phyloP scores from a whole-genome alignment of 2,888 invertebrate genomes.

The Lithophane ornitopus region DNA sequence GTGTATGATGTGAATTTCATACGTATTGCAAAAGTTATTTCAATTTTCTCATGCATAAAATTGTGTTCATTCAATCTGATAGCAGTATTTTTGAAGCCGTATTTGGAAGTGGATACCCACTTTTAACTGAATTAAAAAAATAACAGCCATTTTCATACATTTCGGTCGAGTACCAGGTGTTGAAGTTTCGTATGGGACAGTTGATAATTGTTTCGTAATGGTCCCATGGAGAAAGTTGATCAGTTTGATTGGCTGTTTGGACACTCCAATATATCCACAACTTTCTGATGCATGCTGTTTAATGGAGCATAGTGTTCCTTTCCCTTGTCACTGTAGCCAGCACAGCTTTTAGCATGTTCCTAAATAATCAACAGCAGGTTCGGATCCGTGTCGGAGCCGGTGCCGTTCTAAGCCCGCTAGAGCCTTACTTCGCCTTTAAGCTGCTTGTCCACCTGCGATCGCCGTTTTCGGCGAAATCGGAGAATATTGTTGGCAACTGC shows the following conservation, averaged over 20 bases:
- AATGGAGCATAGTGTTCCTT: neutral
- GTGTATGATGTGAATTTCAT: slow-evolving; percentile 37
- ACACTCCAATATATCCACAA: neutral
- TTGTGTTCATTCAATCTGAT: slow-evolving; percentile 19
- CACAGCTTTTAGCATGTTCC: slow-evolving; percentile 34
- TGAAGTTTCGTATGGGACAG: neutral
- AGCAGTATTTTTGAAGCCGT: neutral
- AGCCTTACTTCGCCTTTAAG: slow-evolving; percentile 47
- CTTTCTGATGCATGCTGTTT: no score
- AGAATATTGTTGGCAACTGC: slow-evolving; percentile 41
- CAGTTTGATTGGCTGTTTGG: neutral
- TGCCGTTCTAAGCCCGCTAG: slow-evolving; percentile 42
- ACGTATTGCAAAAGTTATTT: slow-evolving; percentile 22
- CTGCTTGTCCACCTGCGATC: slow-evolving; percentile 57
- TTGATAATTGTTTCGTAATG: neutral
- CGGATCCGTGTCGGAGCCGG: slow-evolving; percentile 9
- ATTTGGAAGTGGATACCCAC: neutral
- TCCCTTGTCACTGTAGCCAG: neutral
- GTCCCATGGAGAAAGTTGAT: neutral
- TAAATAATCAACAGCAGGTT: slow-evolving; percentile 51
- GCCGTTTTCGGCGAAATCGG: slow-evolving; percentile 39
- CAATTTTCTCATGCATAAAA: slow-evolving; percentile 44
- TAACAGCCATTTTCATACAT: neutral
- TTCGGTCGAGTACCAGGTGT: neutral
- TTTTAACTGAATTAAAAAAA: neutral